Conservation (phyloP, 2,888 invertebrate genomes). For the Eristalis arbustorum region DNA sequence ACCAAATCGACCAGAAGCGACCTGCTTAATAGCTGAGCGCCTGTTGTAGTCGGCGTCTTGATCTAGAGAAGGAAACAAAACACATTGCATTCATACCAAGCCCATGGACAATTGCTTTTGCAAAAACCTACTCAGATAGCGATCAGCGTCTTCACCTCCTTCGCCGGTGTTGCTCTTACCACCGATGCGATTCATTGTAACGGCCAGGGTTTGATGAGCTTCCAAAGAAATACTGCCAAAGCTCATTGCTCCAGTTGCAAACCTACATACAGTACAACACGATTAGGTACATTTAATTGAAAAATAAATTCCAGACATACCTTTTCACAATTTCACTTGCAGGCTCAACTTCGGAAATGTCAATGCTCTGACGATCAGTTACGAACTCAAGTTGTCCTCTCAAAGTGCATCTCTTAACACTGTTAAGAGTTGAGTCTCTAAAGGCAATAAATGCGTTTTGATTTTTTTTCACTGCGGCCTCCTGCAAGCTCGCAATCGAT, state of each 20-base stretch:
- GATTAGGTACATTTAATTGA: not conserved
- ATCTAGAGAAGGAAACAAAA: slow-evolving; percentile 75
- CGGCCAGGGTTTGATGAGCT: slow-evolving; percentile 95
- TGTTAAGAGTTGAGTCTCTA: slow-evolving; percentile 92
- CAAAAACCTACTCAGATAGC: slow-evolving; percentile 83
- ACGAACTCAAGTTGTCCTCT: slow-evolving; percentile 96
- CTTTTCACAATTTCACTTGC: slow-evolving; percentile 97
- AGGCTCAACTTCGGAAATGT: slow-evolving; percentile 93
- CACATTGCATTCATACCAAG: not conserved
- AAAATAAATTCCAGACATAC: slow-evolving; percentile 82
- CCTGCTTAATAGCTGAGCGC: slow-evolving; percentile 98
- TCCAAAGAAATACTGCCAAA: slow-evolving; percentile 98
- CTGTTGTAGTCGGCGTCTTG: slow-evolving; percentile 90
- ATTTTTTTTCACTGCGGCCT: slow-evolving; percentile 92
- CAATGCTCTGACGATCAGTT: slow-evolving; percentile 88
- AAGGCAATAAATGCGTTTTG: slow-evolving; percentile 91
- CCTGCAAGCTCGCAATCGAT: slow-evolving; percentile 87
- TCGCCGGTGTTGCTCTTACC: slow-evolving; percentile 99
- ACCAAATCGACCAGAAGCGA: slow-evolving; percentile 98
- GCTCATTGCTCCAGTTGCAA: slow-evolving; percentile 92
- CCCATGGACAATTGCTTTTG: not conserved
- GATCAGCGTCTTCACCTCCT: slow-evolving; percentile 92
- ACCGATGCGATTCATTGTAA: slow-evolving; percentile 98
- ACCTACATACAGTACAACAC: slow-evolving; percentile 71
- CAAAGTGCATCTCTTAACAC: slow-evolving; percentile 91